Base-by-base conservation (phyloP, 2,113 vertebrate species). In the Etheostoma spectabile region DNA sequence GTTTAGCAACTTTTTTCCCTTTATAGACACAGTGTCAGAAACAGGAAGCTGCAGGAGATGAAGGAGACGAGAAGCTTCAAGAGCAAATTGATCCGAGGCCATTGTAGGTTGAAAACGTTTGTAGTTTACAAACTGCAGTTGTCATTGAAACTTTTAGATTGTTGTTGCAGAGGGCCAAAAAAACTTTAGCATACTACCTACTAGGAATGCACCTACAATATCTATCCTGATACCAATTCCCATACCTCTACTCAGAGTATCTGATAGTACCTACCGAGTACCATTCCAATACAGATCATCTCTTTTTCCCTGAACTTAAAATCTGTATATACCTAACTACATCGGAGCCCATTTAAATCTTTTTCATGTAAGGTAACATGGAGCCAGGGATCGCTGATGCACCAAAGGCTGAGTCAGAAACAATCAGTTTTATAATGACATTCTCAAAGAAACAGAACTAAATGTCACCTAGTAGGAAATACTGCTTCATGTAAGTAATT, bases 81-180 rank as follows among this genome's bases (percentile, higher is more conserved):
- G 35, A 52, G 30, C 0, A 42, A 80, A 83, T 80, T 79, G 79
- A 80, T 78, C 85, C 66, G 33, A 33, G 14, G 69, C 46, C 86
- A 65, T 30, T 19, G 1, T 55, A 65, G 69, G 22, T 56, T 73
- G 67, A 73, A 64, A 77, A 5, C 30, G 49, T 73, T 12, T 53
- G 45, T 15, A 21, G 22, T 48, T 46, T 42, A 33, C 15, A 74
- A 12, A 6, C 27, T 68, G 11, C 56, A 22, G 53, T 19, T 59
- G 27, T 83, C 30, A 67, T 55, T 84, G 46, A 63, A 73, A 60
- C 62, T 65, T 80, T 46, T 48, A 64, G 19, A 45, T 38, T 65
- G 63, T 72, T 63, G 22, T 27, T 59, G 51, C 51, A 59, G 22
- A 21, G 21, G 64, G 22, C 7, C 18, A 14, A 33, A 10, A 10